Evolutionary conservation across 2,797 vertebrate species (phyloP).

Genomic region (Picus viridis): DNA sequence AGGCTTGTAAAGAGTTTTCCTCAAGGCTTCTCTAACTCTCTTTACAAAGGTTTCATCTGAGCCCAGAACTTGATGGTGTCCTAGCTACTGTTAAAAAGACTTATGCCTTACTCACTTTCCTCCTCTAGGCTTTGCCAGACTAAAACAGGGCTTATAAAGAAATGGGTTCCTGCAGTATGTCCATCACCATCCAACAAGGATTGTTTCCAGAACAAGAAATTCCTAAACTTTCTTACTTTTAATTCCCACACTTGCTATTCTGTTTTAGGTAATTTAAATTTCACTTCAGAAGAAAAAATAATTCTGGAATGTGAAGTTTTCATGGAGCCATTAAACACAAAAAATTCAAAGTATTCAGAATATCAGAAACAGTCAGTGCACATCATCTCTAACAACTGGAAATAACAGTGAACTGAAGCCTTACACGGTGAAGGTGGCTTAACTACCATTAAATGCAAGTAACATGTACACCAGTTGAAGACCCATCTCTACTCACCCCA

Average conservation of each 20-base stretch:
- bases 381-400: background rate
- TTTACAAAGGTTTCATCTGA: background rate
- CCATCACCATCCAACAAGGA: background rate
- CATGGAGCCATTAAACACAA: background rate
- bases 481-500: constrained; percentile 56
- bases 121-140: background rate
- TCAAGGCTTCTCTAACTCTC: background rate
- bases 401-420: background rate
- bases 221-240: background rate
- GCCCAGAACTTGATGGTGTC: background rate
- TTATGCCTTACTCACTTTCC: background rate
- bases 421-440: background rate
- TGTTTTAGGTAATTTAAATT: background rate
- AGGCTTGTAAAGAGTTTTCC: background rate
- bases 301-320: background rate
- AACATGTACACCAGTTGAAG: background rate
- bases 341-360: background rate
- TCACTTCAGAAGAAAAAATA: background rate
- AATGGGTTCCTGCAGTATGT: background rate
- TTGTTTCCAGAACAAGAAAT: background rate
- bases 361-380: background rate
- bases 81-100: background rate
- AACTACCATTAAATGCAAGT: background rate
- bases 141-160: background rate
- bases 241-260: background rate